Percentiles rank a stretch among this genome's conserved stretches.
These are phyloP conservation scores for Pangasius larnaudii DNA, from an alignment of 2,797 vertebrate genomes.

Conservation along the genomic window DNA sequence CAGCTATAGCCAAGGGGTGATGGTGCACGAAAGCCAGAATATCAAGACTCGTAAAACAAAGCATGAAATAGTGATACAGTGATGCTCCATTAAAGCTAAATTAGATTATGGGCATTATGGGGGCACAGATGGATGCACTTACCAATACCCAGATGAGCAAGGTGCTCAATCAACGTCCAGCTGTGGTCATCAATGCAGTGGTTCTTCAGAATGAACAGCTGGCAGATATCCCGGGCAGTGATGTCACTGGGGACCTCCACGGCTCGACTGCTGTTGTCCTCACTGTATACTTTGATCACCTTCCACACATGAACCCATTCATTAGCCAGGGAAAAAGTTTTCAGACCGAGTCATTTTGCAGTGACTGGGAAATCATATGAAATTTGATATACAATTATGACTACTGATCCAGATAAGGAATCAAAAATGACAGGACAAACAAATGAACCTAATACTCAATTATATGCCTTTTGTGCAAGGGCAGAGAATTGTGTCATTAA, in stretches of 20 bases:
- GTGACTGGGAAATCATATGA: neutral
- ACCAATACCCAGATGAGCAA: constrained; percentile 87
- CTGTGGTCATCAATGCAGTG: constrained; percentile 94
- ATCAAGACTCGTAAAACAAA: constrained; percentile 19
- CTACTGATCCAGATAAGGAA: neutral
- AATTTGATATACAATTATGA: neutral
- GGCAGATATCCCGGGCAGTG: constrained; percentile 90
- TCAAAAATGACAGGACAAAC: constrained; percentile 8
- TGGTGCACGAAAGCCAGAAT: neutral
- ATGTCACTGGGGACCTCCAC: constrained; percentile 93
- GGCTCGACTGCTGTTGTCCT: constrained; percentile 91
- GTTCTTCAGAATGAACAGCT: constrained; percentile 93
- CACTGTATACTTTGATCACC: constrained; percentile 96
- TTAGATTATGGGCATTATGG: constrained; percentile 8
- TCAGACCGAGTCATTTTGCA: neutral
- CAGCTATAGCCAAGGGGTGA: neutral
- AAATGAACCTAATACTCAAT: constrained; percentile 14
- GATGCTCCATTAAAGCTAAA: constrained; percentile 18
- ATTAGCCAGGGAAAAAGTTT: constrained; percentile 31
- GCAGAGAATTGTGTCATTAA: constrained; percentile 17
- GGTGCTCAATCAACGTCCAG: constrained; percentile 94
- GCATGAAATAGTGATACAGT: constrained; percentile 22
- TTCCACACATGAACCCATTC: constrained; percentile 63
- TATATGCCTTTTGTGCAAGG: constrained; percentile 25
- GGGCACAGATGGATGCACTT: constrained; percentile 57